Evolutionary conservation across 1,140 invertebrate genomes (phyloP), one percentile per base, ranked within the genome.

Genomic region (Drosophila littoralis): DNA sequence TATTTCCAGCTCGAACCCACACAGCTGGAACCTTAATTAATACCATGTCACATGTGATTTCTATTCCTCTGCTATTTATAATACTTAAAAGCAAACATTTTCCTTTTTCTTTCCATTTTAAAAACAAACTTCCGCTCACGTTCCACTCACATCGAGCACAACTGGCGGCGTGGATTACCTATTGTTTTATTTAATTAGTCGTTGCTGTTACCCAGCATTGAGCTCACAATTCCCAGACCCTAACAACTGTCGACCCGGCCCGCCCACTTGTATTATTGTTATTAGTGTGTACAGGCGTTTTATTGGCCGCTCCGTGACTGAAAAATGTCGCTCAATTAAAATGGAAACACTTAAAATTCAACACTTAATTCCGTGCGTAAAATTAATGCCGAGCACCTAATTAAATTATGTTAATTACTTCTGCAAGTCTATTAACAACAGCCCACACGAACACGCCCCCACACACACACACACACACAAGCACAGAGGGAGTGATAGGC

Each of bases 331-430:
- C 83, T 88, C 84, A 88, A 88, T 88, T 88, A 88, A 88, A 88
- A 81, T 89, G 84, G 72, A 88, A 73, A 89, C 84, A 89, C 84
- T 89, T 89, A 89, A 89, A 89, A 89, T 81, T 89, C 84, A 89
- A 89, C 84, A 89, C 85, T 89, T 89, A 84, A 89, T 84, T 89
- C 83, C 81, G 84, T 89, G 84, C 85, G 84, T 89, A 89, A 89
- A 89, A 89, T 89, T 84, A 89, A 89, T 89, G 86, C 85, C 85
- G 73, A 89, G 85, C 84, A 89, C 84, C 83, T 90, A 89, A 89
- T 89, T 89, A 89, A 89, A 89, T 89, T 89, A 89, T 89, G 84
- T 89, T 89, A 89, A 89, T 89, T 89, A 89, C 77, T 77, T 76
- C 78, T 75, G 74, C 70, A 81, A 83, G 84, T 89, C 84, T 89